Conservation (phyloP, 2,797 vertebrate genomes). For the Hypotaenidia okinawae region DNA sequence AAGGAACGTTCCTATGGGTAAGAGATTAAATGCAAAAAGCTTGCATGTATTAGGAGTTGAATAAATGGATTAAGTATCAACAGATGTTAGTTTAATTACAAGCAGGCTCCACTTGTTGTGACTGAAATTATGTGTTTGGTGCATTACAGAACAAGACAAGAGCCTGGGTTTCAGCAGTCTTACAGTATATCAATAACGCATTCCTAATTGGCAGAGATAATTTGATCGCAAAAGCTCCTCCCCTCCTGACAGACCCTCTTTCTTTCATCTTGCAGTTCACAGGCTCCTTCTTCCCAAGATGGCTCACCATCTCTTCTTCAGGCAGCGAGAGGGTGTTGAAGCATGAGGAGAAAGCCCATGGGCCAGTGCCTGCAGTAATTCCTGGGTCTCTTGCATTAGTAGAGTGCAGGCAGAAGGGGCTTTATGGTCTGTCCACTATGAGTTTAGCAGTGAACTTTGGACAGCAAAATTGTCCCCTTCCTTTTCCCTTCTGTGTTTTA, state of each 20-base stretch:
- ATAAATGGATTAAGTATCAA: slow-evolving; percentile 58
- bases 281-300: neutral
- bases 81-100: slow-evolving; percentile 63
- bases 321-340: neutral
- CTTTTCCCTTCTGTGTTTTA: neutral
- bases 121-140: slow-evolving; percentile 31
- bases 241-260: neutral
- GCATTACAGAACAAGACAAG: neutral
- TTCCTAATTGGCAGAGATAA: neutral
- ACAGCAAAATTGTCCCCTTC: neutral
- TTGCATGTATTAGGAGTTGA: slow-evolving; percentile 29
- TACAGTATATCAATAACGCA: neutral
- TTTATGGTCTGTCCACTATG: neutral
- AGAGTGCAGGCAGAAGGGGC: neutral
- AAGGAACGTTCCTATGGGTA: neutral
- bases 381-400: neutral
- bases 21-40: slow-evolving; percentile 32
- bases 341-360: accelerated
- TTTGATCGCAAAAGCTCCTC: neutral
- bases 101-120: slow-evolving; percentile 42
- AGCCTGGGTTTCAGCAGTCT: neutral
- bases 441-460: neutral
- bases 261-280: neutral
- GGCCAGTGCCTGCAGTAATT: neutral
- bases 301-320: neutral